Base-by-base conservation (phyloP, 2,888 invertebrate species). In the Harmothoe impar region DNA sequence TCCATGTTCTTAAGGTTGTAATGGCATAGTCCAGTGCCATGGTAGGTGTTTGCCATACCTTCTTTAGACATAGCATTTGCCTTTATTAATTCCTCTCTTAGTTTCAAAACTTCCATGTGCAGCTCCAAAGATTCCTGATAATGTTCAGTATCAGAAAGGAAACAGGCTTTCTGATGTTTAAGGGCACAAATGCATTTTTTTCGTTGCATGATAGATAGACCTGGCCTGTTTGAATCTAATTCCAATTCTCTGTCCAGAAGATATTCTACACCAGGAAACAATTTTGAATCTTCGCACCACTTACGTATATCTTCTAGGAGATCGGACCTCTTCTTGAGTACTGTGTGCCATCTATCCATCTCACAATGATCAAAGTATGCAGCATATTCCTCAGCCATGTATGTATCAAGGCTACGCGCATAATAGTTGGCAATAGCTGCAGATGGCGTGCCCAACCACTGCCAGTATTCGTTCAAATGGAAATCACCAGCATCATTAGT, bases 81-180 rank as follows among this genome's bases (percentile, higher is more conserved):
- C 25, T 84, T 23, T 0, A 51, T 51, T 5, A 84, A 20, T 17
- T 84, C 43, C 84, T 51, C 23, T 43, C 84, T 84, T 5, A n/a
- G n/a, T n/a, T 84, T 25, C 17, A 84, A 7, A 23, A 84, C 84
- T 25, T 84, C 84, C 51, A 35, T 51, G 51, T 84, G 84, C 25
- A 84, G 33, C 15, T 35, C 51, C 0, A 84, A 7, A 5, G 84
- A 33, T n/a, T 84, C 84, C n/a, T 84, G 3, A 84, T 43, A 84
- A 7, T 84, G 29, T 43, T 84, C 84, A 51, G 43, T 51, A 43
- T 84, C 84, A 35, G 84, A 35, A 1, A 84, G 43, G 29, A 35
- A 51, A 29, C 84, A 84, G 25, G 84, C 84, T 43, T 84, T 84
- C 20, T 35, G 51, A 84, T 84, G 33, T 35, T 84, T 84, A 1